A percentile compares a stretch with the other conserved stretches of the same genome.
Evolutionary conservation across 2,888 invertebrate species (phyloP).

Genomic region (Gymnosoma rotundatum): DNA sequence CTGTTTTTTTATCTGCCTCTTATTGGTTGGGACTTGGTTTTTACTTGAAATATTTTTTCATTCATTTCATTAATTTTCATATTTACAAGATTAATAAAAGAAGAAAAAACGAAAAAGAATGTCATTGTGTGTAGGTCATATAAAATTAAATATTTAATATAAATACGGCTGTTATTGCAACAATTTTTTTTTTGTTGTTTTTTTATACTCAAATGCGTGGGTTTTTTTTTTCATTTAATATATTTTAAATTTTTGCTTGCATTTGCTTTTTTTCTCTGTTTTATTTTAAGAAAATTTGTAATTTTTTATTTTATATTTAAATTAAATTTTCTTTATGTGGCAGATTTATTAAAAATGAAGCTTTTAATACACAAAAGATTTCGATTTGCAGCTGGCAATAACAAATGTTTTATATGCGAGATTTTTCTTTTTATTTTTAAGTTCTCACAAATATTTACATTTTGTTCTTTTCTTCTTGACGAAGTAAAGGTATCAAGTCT

Average conservation of each 20-base stretch:
- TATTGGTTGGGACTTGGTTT: background rate
- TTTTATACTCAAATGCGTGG: slow-evolving; percentile 6
- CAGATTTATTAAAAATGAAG: too few species aligned
- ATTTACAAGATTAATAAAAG: slow-evolving; percentile 49
- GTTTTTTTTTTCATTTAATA: background rate
- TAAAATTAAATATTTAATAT: slow-evolving; percentile 57
- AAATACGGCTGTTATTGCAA: slow-evolving; percentile 23
- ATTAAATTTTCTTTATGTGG: too few species aligned
- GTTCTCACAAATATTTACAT: too few species aligned
- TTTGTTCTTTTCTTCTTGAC: too few species aligned
- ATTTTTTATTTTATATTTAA: too few species aligned
- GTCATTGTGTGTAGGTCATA: slow-evolving; percentile 69
- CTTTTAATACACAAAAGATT: too few species aligned
- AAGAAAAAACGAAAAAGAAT: slow-evolving; percentile 25
- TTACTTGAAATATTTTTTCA: slow-evolving; percentile 3
- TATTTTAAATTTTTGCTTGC: background rate
- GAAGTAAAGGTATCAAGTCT: too few species aligned
- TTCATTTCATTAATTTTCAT: slow-evolving; percentile 44
- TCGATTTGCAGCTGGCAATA: too few species aligned
- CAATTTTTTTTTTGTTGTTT: slow-evolving; percentile 17
- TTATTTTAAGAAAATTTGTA: too few species aligned
- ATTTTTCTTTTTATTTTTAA: too few species aligned
- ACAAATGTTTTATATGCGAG: too few species aligned
- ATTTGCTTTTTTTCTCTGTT: too few species aligned
- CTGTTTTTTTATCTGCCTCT: background rate